phyloP scores from a whole-genome alignment of 2,797 vertebrate genomes.

The Chaunax sp. region DNA sequence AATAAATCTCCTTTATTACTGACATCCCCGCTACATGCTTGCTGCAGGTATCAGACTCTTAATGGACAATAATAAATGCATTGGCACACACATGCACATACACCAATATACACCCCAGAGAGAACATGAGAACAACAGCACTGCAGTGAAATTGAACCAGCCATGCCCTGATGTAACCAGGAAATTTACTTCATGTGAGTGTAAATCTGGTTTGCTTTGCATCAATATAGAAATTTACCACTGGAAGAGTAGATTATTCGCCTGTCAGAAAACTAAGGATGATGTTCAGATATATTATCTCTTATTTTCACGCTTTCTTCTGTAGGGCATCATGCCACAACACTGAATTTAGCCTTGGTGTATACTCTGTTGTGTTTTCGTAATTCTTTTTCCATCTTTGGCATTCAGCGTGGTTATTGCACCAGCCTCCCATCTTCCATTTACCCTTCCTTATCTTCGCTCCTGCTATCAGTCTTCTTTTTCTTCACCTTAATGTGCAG shows the following conservation, averaged over 20 bases:
- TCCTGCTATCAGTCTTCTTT: slow-evolving; percentile 38
- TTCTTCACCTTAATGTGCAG: slow-evolving; percentile 44
- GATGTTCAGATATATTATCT: slow-evolving; percentile 4
- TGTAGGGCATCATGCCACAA: not conserved
- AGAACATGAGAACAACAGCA: slow-evolving; percentile 50
- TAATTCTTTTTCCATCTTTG: slow-evolving; percentile 33
- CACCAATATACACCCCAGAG: slow-evolving; percentile 21
- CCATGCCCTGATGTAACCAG: slow-evolving; percentile 57
- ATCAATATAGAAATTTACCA: slow-evolving; percentile 22
- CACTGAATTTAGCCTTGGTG: not conserved
- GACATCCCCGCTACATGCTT: slow-evolving; percentile 33
- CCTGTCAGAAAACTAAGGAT: not conserved
- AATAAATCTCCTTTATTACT: slow-evolving; percentile 57
- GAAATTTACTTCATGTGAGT: slow-evolving; percentile 32
- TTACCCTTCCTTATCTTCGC: slow-evolving; percentile 35
- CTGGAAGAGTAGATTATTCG: not conserved
- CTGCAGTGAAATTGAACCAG: slow-evolving; percentile 55
- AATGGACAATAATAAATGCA: slow-evolving; percentile 59
- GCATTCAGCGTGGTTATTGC: slow-evolving; percentile 34
- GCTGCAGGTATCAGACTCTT: slow-evolving; percentile 52
- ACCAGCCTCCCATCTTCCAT: slow-evolving; percentile 12
- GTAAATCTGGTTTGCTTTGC: slow-evolving; percentile 46
- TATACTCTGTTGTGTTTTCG: slow-evolving; percentile 1
- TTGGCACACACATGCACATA: slow-evolving; percentile 6
- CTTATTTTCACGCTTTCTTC: slow-evolving; percentile 18